phyloP scores from a whole-genome alignment of 2,797 vertebrate species.

The Adrianichthys oophorus region DNA sequence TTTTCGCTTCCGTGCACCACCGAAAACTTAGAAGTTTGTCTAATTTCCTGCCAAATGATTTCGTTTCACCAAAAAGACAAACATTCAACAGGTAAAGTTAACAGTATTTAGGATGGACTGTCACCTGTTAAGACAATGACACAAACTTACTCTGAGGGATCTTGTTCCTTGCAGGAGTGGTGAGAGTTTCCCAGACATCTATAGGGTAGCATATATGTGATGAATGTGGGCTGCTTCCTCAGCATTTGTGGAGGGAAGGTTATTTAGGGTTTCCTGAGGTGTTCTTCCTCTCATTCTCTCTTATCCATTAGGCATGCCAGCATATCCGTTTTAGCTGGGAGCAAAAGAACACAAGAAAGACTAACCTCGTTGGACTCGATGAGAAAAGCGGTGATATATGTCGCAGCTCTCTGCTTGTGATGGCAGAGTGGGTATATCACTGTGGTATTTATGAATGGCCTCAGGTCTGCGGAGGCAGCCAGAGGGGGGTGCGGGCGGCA shows the following conservation, averaged over 20 bases:
- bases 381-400: constrained; percentile 65
- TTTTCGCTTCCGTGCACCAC: background rate
- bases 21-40: too few species aligned
- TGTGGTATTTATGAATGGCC: constrained; percentile 72
- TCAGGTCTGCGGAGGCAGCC: constrained; percentile 41
- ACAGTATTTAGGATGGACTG: too few species aligned
- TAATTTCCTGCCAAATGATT: too few species aligned
- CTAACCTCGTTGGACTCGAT: constrained; percentile 66
- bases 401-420: constrained; percentile 47
- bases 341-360: constrained; percentile 52
- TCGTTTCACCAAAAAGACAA: too few species aligned
- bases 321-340: constrained; percentile 49
- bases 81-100: too few species aligned
- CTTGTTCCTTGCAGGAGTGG: background rate
- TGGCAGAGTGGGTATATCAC: constrained; percentile 65
- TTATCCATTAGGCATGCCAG: constrained; percentile 55
- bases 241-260: constrained; percentile 27
- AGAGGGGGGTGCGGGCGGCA: constrained; percentile 33
- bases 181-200: constrained; percentile 21
- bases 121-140: too few species aligned
- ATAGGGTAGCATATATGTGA: constrained; percentile 12
- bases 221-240: constrained; percentile 28
- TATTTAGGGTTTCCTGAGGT: constrained; percentile 32
- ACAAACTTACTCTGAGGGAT: too few species aligned
- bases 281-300: constrained; percentile 33